Percentiles rank a stretch among this genome's conserved stretches.
Conservation (phyloP, 2,888 invertebrate species). For the Eupithecia subfuscata region DNA sequence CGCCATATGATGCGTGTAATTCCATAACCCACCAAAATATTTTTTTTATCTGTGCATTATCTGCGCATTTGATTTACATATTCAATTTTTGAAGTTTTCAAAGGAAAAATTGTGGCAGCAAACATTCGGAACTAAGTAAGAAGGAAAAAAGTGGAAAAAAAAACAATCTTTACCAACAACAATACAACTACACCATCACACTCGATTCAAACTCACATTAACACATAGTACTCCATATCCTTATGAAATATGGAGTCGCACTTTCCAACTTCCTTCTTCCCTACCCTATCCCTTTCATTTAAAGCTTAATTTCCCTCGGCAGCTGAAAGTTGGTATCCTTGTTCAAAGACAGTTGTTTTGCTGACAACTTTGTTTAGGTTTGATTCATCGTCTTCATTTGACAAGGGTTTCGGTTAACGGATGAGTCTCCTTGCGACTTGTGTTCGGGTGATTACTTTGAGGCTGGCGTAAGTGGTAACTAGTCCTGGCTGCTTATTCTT, state of each 20-base stretch:
- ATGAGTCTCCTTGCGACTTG: conserved; percentile 24
- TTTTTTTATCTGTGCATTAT: too few relatives aligned
- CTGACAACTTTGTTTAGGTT: conserved; percentile 41
- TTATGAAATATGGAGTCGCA: conserved; percentile 32
- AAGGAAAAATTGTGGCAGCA: not conserved
- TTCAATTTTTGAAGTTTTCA: not conserved
- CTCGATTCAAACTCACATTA: conserved; percentile 33
- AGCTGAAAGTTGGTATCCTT: conserved; percentile 19
- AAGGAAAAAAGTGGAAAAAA: not conserved
- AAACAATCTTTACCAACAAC: not conserved
- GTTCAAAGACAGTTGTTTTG: conserved; percentile 37
- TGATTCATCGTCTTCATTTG: conserved; percentile 38
- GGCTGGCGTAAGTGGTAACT: conserved; percentile 22
- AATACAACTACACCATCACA: conserved; percentile 12
- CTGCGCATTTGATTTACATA: not conserved
- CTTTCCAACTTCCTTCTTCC: conserved; percentile 8
- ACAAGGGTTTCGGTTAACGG: conserved; percentile 31
- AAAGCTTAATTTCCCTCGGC: conserved; percentile 15
- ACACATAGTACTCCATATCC: conserved; percentile 26
- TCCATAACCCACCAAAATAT: too few relatives aligned
- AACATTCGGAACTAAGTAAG: not conserved
- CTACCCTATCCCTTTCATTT: conserved; percentile 16
- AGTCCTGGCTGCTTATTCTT: not conserved
- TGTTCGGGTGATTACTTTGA: conserved; percentile 23
- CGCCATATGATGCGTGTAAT: too few relatives aligned